Conservation (phyloP, 2,797 vertebrate species). For the Microchirus variegatus region DNA sequence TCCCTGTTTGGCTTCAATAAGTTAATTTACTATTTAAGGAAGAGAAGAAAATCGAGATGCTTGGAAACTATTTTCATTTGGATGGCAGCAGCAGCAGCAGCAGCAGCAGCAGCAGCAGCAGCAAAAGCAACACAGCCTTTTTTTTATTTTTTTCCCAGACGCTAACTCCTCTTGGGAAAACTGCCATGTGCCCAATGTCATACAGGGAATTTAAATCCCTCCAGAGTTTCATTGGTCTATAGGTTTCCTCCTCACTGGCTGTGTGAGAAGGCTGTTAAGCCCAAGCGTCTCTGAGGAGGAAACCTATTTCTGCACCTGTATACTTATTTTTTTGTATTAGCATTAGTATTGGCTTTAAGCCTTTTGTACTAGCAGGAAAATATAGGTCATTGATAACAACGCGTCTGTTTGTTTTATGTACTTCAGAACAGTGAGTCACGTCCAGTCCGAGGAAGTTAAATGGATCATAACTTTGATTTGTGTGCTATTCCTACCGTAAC, state of each 20-base stretch:
- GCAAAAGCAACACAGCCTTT: conserved; percentile 5
- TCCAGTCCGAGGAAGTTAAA: no score
- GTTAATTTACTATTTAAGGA: background rate
- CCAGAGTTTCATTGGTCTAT: conserved; percentile 33
- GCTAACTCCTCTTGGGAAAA: conserved; percentile 27
- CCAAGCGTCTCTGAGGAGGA: background rate
- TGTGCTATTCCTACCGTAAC: no score
- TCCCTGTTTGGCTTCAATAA: background rate
- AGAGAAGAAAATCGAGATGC: conserved; percentile 13
- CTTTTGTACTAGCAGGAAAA: no score
- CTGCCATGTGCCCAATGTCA: conserved; percentile 24
- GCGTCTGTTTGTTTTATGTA: no score
- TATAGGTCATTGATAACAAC: no score
- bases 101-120: no score
- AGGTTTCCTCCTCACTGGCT: conserved; percentile 36
- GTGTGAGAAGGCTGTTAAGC: conserved; percentile 9
- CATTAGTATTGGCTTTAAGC: no score
- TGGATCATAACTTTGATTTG: no score
- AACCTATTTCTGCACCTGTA: background rate
- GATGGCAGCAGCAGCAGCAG: conserved; percentile 14
- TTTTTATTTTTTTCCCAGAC: conserved; percentile 16
- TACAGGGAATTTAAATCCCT: conserved; percentile 31
- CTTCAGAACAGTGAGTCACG: no score
- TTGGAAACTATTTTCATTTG: conserved; percentile 18
- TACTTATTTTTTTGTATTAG: conserved; percentile 6